A percentile compares a stretch with the other conserved stretches of the same genome.
phyloP scores from a whole-genome alignment of 2,888 invertebrate genomes.

The Troides aeacus region DNA sequence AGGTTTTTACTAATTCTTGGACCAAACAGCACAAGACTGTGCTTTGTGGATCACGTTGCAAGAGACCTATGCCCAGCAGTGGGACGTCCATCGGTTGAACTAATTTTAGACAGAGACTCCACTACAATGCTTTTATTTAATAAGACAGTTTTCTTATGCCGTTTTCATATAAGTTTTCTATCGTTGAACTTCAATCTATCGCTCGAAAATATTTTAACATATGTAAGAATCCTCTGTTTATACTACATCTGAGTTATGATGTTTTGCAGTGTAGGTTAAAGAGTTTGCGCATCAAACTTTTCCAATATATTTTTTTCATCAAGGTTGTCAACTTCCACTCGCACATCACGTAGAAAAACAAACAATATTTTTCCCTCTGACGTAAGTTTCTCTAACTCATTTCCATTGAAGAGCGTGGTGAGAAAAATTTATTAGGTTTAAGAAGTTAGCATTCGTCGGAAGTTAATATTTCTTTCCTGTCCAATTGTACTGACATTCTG shows the following conservation, averaged over 20 bases:
- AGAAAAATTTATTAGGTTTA: slow-evolving; percentile 55
- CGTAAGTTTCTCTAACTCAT: slow-evolving; percentile 64
- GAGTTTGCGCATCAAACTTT: slow-evolving; percentile 57
- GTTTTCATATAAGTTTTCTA: background rate
- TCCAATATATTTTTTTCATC: slow-evolving; percentile 72
- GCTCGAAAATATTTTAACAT: background rate
- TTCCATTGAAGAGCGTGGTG: slow-evolving; percentile 57
- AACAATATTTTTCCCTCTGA: slow-evolving; percentile 61
- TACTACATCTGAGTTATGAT: background rate
- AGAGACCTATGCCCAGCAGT: too few relatives aligned
- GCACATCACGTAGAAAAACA: slow-evolving; percentile 65
- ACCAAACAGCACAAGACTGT: too few relatives aligned
- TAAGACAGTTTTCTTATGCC: background rate
- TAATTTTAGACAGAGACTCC: too few relatives aligned
- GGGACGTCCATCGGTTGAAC: too few relatives aligned
- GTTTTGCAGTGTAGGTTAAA: slow-evolving; percentile 29
- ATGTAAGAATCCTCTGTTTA: background rate
- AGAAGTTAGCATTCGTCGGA: slow-evolving; percentile 41
- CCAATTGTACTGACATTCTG: slow-evolving; percentile 45
- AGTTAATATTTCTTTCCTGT: slow-evolving; percentile 49
- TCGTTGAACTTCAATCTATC: background rate
- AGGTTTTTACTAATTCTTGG: too few relatives aligned
- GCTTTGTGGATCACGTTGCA: too few relatives aligned
- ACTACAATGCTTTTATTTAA: too few relatives aligned
- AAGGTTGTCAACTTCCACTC: slow-evolving; percentile 60